Evolutionary conservation across 2,888 invertebrate genomes (phyloP), one percentile per base, ranked within the genome.

Genomic region (Creontiades dilutus): DNA sequence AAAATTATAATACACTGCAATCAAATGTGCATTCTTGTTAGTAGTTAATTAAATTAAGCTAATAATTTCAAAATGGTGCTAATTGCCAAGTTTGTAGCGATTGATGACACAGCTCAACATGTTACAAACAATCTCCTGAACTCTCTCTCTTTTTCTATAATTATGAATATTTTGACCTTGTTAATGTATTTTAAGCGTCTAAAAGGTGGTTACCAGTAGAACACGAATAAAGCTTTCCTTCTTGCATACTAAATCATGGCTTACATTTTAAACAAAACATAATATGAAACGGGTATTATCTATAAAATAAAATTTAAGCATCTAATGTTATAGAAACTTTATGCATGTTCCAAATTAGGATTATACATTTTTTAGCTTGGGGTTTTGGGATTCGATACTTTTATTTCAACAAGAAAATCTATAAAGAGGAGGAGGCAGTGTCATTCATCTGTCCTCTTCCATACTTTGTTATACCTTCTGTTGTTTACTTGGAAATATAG

Each of bases 251-350:
- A 82, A 16, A 75, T 75, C 86, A 75, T 78, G 80, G 80, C 76
- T 78, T 88, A 48, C 23, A 68, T 75, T 46, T 13, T 78, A 78
- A 28, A 78, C 48, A 16, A 80, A 76, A 88, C 76, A 85, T 61
- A 57, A 27, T 85, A 88, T 55, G 88, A 88, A 88, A 88, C 88
- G 88, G 88, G 88, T 88, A 88, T 88, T 88, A 88, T 88, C 78
- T 88, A 78, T 88, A 88, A 88, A 55, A 76, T 86, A 88, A 76
- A 86, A 76, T 78, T 68, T 88, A 88, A 88, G 88, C 19, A 88
- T 37, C 88, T 88, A 76, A 14, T 78, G 88, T 88, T 47, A 88
- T 78, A 78, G 55, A 80, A n/a, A 76, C 47, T 78, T 76, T 48
- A 88, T 88, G 76, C 88, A 88, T 52, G 78, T 88, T 78, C 78